A percentile compares a stretch with the other conserved stretches of the same genome.
Conservation (phyloP, 1,140 invertebrate genomes). For the Pantala flavescens region DNA sequence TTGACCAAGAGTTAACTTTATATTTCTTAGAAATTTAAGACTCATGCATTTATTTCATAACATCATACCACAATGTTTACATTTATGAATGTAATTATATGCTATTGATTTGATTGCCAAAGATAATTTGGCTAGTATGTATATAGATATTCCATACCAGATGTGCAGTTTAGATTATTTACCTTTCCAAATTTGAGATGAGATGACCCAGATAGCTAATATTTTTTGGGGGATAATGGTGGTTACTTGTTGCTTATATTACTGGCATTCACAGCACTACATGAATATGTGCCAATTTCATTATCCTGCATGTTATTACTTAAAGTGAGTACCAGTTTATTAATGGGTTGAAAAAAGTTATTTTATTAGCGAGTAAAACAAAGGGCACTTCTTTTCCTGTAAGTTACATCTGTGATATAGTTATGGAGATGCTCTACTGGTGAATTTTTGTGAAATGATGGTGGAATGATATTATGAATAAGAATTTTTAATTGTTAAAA, state of each 20-base stretch:
- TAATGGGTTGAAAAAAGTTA: background rate
- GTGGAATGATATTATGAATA: background rate
- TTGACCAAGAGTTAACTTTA: too few species aligned
- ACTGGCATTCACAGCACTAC: background rate
- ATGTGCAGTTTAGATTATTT: background rate
- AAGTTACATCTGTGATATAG: slow-evolving; percentile 2
- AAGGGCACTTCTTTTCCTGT: background rate
- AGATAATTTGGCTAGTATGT: background rate
- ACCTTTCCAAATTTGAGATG: background rate
- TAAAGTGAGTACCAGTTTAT: background rate
- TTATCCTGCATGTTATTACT: background rate
- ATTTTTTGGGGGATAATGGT: background rate
- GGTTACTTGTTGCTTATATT: background rate
- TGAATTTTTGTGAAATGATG: background rate
- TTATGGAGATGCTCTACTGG: background rate
- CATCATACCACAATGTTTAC: too few species aligned
- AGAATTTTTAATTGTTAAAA: background rate
- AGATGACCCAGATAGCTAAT: background rate
- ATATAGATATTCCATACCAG: background rate
- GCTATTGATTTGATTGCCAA: too few species aligned
- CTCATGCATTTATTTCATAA: too few species aligned
- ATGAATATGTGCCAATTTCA: background rate
- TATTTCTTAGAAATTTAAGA: too few species aligned
- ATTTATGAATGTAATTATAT: too few species aligned
- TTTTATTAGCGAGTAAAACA: background rate